phyloP scores from a whole-genome alignment of 2,797 vertebrate species.

The Antrozous pallidus region DNA sequence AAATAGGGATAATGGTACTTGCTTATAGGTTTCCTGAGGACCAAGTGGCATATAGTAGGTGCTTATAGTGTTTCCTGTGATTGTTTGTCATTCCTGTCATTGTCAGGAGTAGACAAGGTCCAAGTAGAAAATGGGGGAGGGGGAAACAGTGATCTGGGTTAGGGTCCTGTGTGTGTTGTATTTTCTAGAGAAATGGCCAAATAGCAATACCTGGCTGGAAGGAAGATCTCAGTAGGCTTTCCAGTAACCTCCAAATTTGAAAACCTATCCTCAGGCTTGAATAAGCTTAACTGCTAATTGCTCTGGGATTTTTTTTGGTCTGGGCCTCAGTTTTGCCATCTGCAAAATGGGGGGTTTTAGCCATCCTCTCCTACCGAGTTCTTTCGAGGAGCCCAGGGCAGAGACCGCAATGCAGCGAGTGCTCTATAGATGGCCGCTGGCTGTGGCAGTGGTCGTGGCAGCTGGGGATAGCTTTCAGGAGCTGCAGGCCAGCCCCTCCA shows the following conservation, averaged over 20 bases:
- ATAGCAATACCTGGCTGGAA: background rate
- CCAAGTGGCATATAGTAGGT: background rate
- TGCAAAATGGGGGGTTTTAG: background rate
- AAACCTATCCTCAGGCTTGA: background rate
- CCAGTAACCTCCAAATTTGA: background rate
- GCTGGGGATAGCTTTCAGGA: background rate
- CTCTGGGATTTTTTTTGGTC: background rate
- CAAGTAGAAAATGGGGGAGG: background rate
- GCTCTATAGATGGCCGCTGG: background rate
- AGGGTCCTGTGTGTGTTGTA: background rate
- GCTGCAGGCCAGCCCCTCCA: background rate
- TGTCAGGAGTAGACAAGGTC: background rate
- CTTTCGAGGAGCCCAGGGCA: background rate
- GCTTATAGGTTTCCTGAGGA: background rate
- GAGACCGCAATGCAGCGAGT: rapidly evolving
- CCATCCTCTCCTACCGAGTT: background rate
- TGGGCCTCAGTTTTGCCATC: background rate
- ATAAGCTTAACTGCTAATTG: background rate
- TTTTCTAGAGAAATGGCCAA: background rate
- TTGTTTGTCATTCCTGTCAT: background rate
- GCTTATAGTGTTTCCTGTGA: background rate
- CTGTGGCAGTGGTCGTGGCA: rapidly evolving
- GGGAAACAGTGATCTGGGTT: background rate
- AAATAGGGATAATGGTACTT: background rate
- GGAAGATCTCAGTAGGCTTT: background rate